Base-by-base conservation (phyloP, 1,140 invertebrate species). In the Popillia japonica region DNA sequence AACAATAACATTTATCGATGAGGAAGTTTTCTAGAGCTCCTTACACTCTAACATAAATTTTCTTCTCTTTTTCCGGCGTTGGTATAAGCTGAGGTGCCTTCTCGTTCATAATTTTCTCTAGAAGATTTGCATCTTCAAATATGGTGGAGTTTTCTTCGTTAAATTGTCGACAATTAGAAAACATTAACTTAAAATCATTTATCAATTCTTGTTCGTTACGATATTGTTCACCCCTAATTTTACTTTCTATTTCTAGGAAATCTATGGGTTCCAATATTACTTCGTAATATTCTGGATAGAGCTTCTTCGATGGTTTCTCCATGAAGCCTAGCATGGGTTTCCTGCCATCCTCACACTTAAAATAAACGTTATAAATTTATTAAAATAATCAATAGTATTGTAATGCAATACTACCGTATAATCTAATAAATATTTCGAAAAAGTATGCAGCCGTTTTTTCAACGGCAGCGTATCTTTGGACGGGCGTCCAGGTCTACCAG, bases 141-240 rank as follows among this genome's bases (percentile, higher is more conserved):
- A 99, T 98, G 82, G 94, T 92, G 0, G 97, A 98, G 34, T 95
- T 94, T 87, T 98, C 97, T 88, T 99, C 97, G 86, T 99, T 99
- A 86, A 97, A 99, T 82, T 96, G 93, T 0, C 96, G 92, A 84
- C 97, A 99, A 87, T 99, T 99, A 74, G 92, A 92, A 87, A 99
- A 99, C 97, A 99, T 98, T 14, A 97, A 88, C 79, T 92, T 89
- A 82, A 93, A 92, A 85, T 91, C 92, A 6, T 88, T 85, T 0
- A 92, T 87, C 77, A 92, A 88, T 81, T 92, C 91, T 64, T 91
- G 90, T 0, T 92, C 84, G 10, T 87, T 89, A 44, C 85, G 89
- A 86, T 92, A 92, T 59, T 90, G 89, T 80, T 92, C 91, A 14
- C 87, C 88, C 85, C 95, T 95, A 68, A 98, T 98, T 87, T 98